These are phyloP conservation scores for Vandiemenella viatica DNA, from an alignment of 2,888 invertebrate species.

Conservation along the genomic window DNA sequence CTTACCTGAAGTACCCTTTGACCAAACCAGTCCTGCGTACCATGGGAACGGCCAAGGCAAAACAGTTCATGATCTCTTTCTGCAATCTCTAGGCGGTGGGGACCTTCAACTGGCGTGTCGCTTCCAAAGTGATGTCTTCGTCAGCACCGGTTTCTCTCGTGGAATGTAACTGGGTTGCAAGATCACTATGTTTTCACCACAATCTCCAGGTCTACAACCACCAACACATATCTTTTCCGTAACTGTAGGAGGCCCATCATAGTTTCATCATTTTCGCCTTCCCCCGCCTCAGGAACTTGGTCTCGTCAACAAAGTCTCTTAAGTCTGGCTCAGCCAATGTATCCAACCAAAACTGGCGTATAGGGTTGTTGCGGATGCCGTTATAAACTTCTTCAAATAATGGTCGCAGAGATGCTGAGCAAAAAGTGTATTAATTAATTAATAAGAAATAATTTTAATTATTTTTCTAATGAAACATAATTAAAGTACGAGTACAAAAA, in stretches of 20 bases:
- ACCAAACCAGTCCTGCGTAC: constrained; percentile 73
- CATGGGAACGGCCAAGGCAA: constrained; percentile 56
- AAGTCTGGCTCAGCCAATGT: constrained; percentile 59
- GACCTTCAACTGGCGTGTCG: constrained; percentile 4
- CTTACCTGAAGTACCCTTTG: constrained; percentile 71
- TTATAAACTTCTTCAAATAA: constrained; percentile 52
- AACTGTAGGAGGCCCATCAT: too few species aligned
- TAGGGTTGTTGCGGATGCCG: constrained; percentile 45
- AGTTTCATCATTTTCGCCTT: not conserved
- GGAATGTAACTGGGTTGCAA: too few species aligned
- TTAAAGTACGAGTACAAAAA: too few species aligned
- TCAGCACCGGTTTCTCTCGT: not conserved
- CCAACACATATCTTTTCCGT: not conserved
- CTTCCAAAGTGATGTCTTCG: constrained; percentile 8
- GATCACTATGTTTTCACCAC: not conserved
- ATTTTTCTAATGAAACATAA: too few species aligned
- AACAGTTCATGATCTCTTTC: constrained; percentile 55
- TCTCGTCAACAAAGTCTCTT: constrained; percentile 53
- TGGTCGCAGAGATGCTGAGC: constrained; percentile 42
- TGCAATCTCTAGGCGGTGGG: constrained; percentile 29
- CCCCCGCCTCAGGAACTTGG: constrained; percentile 34
- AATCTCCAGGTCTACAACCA: not conserved
- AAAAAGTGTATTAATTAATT: too few species aligned
- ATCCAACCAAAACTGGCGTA: constrained; percentile 67
- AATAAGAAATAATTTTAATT: too few species aligned